Conservation (phyloP, 2,113 vertebrate genomes). For the Plecturocebus donacophilus region DNA sequence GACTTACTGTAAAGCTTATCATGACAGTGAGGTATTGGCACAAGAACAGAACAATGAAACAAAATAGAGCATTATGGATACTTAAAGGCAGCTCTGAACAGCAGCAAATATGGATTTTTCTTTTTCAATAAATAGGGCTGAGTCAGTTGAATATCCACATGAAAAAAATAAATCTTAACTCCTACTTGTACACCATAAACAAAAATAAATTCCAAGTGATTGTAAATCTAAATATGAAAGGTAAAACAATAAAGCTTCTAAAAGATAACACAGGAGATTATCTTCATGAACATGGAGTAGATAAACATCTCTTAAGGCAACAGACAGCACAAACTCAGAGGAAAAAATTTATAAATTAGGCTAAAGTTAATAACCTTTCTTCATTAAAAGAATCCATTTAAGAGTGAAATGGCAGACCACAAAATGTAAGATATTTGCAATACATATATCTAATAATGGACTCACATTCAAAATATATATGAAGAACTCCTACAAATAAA, state of each 20-base stretch:
- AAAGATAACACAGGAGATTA: constrained; percentile 16
- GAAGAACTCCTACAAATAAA: constrained; percentile 22
- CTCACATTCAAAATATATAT: not conserved
- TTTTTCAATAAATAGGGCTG: not conserved
- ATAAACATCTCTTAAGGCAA: not conserved
- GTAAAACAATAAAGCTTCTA: not conserved
- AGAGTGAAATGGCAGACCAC: constrained; percentile 30
- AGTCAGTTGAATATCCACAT: not conserved
- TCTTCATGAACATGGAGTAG: not conserved
- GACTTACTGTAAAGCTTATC: not conserved
- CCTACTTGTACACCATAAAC: not conserved
- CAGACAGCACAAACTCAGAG: not conserved
- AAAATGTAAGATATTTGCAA: not conserved
- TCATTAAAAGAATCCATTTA: constrained; percentile 27
- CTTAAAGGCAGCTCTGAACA: not conserved
- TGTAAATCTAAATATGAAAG: not conserved
- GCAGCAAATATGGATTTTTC: not conserved
- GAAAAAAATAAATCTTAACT: not conserved
- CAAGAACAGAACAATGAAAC: not conserved
- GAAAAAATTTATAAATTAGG: not conserved
- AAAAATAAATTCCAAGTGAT: constrained; percentile 11
- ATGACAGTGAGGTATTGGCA: not conserved
- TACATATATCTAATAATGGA: not conserved
- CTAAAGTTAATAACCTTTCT: not conserved
- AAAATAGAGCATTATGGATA: not conserved